Evolutionary conservation across 2,113 vertebrate species (phyloP), one percentile per base, ranked within the genome.

Genomic region (Microtus ochrogaster): DNA sequence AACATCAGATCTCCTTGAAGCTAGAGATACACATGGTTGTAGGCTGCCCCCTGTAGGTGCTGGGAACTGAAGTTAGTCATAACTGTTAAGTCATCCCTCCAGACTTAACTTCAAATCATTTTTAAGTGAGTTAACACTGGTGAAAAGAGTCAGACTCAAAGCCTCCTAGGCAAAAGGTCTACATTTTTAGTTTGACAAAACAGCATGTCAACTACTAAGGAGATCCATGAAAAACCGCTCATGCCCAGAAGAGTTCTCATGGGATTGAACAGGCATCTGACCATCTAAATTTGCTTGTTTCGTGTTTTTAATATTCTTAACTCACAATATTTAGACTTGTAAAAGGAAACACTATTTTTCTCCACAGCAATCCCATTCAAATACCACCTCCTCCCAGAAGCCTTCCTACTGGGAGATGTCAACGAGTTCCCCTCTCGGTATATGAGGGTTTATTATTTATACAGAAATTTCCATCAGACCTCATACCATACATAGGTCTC

Each of bases 111-210:
- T 85, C 65, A 77, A 82, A 88, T 94, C 49, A 88, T 92, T 91
- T 92, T 94, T 39, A 81, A 95, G 74, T 92, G 74, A 88, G 92
- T 68, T 77, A 89, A 93, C 70, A 41, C 19, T 79, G 63, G 70
- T 89, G 83, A 94, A 94, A 91, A 77, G 58, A 78, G 6, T 39
- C 30, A 63, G 81, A 66, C 28, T 33, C 66, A 77, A 93, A 93
- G 41, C 65, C 61, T 22, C 22, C 39, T 77, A 91, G 30, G 52
- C 4, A 44, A 19, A 84, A 28, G 24, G 13, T 41, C 87, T 52
- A 2, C 76, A 49, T 89, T 94, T 96, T 78, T 84, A 95, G 86
- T 68, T 0, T 16, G 58, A 79, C 12, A 3, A 41, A 74, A 36
- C 5, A 61, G 74, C 91, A 26, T 30, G 36, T 33, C 55, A n/a